Base-by-base conservation (phyloP, 2,113 vertebrate genomes). In the Aegotheles bennettii region DNA sequence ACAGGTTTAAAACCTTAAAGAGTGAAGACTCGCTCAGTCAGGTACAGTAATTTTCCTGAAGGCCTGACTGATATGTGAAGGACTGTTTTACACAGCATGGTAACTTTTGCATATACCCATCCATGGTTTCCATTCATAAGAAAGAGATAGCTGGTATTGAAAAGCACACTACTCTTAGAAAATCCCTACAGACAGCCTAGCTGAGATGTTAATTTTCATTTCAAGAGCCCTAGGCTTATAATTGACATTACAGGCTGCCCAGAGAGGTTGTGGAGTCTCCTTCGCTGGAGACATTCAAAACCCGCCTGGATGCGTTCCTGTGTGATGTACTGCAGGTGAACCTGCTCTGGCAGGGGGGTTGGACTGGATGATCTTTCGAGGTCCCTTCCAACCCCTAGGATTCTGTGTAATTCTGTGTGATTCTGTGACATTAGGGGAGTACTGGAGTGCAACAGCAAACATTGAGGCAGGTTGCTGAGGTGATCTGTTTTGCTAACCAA, bases 171-270 rank as follows among this genome's bases (percentile, higher is more conserved):
- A 51, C 50, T 88, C 31, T 38, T 64, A 25, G 16, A 94, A 74
- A 90, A 80, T 57, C 76, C 53, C 35, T 74, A 31, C 51, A 65
- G 82, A 63, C 35, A 40, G 35, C 33, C 35, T 75, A 82, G 29
- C 50, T 67, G 50, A 83, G 54, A 73, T 83, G 45, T 89, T 94
- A 79, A 85, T 91, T 94, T 94, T 84, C 67, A 14, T 91, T 80
- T 77, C 35, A 73, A 80, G 82, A 92, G 47, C 67, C 67, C 43
- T 38, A 84, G 68, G 85, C 54, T 83, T 94, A 61, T 82, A 70
- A 29, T 4, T 94, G 82, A 50, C 47, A n/a, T n/a, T n/a, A n/a
- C n/a, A n/a, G n/a, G n/a, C n/a, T n/a, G n/a, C n/a, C n/a, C n/a
- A n/a, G n/a, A n/a, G n/a, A n/a, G n/a, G n/a, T n/a, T n/a, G n/a